Conservation (phyloP, 1,140 invertebrate species). For the Bilobella aurantiaca region DNA sequence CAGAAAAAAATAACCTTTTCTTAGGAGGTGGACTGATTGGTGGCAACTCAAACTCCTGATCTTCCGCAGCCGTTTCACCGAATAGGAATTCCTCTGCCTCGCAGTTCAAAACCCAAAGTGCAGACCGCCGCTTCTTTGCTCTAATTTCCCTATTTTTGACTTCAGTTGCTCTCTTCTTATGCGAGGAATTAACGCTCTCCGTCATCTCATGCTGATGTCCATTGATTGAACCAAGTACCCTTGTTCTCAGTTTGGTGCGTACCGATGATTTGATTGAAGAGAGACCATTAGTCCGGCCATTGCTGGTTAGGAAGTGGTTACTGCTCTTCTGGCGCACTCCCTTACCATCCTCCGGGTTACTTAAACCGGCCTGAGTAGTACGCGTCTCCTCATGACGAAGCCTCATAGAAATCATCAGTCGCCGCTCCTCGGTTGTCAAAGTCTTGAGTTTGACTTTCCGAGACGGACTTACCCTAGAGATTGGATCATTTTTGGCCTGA, state of each 20-base stretch:
- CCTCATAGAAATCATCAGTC: background rate
- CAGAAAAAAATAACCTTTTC: slow-evolving; percentile 31
- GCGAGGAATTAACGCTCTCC: background rate
- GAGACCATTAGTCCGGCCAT: background rate
- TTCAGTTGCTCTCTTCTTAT: background rate
- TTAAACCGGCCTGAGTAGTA: background rate
- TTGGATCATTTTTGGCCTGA: slow-evolving; percentile 16
- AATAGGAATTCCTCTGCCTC: slow-evolving; percentile 33
- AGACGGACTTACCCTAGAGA: background rate
- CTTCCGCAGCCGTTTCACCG: slow-evolving; percentile 33
- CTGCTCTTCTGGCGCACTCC: background rate
- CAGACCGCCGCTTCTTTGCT: slow-evolving; percentile 26
- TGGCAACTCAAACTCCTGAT: slow-evolving; percentile 33
- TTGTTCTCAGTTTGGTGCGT: background rate
- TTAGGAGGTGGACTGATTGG: slow-evolving; percentile 25
- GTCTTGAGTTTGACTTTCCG: background rate
- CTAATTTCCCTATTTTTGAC: slow-evolving; percentile 12
- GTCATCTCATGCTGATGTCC: background rate
- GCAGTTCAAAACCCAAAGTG: slow-evolving; percentile 34
- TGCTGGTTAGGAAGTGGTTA: background rate
- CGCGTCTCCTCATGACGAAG: background rate
- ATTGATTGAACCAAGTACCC: slow-evolving; percentile 1
- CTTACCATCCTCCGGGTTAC: background rate
- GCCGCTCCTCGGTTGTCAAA: background rate
- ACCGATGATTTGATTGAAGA: slow-evolving; percentile 1